A percentile compares a stretch with the other conserved stretches of the same genome.
These are phyloP conservation scores for Tridacna crocea DNA, from an alignment of 2,888 invertebrate species.

Conservation along the genomic window DNA sequence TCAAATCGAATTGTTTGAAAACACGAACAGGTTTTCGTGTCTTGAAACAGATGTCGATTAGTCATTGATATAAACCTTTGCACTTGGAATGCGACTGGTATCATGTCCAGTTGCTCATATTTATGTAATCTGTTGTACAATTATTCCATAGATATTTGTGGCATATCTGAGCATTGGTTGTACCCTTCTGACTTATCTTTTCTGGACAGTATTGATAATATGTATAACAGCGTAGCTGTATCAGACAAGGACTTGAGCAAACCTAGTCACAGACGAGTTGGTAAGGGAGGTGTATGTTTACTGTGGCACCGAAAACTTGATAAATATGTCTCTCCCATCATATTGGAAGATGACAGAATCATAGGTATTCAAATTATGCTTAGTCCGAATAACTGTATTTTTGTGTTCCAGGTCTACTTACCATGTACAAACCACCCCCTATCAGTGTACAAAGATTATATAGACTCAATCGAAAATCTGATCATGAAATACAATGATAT, in stretches of 20 bases:
- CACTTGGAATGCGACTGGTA: slow-evolving; percentile 39
- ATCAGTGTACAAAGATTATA: neutral
- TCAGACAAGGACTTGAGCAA: slow-evolving; percentile 6
- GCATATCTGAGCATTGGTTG: slow-evolving; percentile 38
- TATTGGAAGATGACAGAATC: neutral
- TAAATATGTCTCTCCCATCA: neutral
- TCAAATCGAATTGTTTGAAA: neutral
- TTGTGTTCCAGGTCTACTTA: slow-evolving; percentile 21
- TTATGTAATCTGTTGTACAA: slow-evolving; percentile 10
- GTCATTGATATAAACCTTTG: neutral
- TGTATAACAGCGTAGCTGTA: slow-evolving; percentile 19
- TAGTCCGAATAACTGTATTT: neutral
- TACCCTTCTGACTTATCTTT: slow-evolving; percentile 16
- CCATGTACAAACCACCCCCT: slow-evolving; percentile 20
- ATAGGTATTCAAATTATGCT: slow-evolving; percentile 23
- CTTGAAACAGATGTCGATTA: neutral
- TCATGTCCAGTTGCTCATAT: slow-evolving; percentile 27
- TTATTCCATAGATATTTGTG: slow-evolving; percentile 25
- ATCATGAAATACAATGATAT: slow-evolving; percentile 7
- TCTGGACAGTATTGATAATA: slow-evolving; percentile 20
- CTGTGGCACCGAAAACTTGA: slow-evolving; percentile 10
- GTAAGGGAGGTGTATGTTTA: slow-evolving; percentile 13
- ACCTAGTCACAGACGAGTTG: neutral
- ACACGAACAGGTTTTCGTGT: neutral
- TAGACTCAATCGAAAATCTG: slow-evolving; percentile 24